Evolutionary conservation across 2,888 invertebrate genomes (phyloP), one percentile per base, ranked within the genome.

Genomic region (Tenthredo notha): DNA sequence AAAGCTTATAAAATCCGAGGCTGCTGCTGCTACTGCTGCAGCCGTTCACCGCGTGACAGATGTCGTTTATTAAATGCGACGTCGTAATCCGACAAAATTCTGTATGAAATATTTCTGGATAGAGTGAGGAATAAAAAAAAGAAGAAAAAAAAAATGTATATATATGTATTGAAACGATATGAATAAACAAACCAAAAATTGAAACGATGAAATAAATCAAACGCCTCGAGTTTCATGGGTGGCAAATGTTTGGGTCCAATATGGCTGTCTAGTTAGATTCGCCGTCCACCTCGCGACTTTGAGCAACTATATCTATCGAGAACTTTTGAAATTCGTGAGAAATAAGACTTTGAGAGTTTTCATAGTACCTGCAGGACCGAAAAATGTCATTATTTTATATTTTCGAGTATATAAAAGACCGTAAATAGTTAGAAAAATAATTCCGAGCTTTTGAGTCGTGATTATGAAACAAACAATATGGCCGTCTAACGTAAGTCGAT

Each of bases 31-130:
- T 29, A 2, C 1, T 25, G 40, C 25, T 21, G 92, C 92, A 90
- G 89, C 89, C 88, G 89, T 89, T 90, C 89, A 89, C 90, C 87
- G 88, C 89, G 92, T 92, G 92, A 92, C 93, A 93, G 92, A 93
- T 93, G 93, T 91, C 91, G 90, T 93, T 93, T 93, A 93, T 93
- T 92, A 92, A 91, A 90, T 40, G 37, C 29, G 43, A n/a, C 50
- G 29, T 77, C 77, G 21, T 80, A 58, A 61, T 61, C 80, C 61
- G n/a, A 3, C 21, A 21, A 74, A 74, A 40, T 43, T 43, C 72
- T 43, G 72, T 7, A 72, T 43, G 21, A 47, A 12, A 43, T 74
- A 40, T 74, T 74, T 40, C n/a, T 7, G 1, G 37, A 29, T 43
- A 12, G 21, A n/a, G 29, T 74, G n/a, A n/a, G n/a, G n/a, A n/a